phyloP scores from a whole-genome alignment of 2,113 vertebrate genomes.

The Pelecanus crispus region DNA sequence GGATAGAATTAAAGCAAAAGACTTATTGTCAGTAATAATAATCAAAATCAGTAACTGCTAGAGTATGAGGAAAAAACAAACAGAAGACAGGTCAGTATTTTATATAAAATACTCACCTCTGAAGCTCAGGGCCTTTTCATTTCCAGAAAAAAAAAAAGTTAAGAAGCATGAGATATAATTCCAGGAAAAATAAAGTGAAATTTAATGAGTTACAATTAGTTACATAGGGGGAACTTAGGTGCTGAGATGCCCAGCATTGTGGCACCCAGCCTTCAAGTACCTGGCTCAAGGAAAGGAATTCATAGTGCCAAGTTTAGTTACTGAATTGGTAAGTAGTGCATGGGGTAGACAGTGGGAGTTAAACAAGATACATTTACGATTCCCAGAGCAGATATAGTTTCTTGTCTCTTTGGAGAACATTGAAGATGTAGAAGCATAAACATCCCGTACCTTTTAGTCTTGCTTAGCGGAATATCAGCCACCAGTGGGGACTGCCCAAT shows the following conservation, averaged over 20 bases:
- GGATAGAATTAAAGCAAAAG: background rate
- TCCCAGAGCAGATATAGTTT: background rate
- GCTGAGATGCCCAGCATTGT: background rate
- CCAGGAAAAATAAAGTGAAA: background rate
- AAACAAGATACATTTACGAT: background rate
- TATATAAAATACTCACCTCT: background rate
- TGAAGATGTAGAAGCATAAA: background rate
- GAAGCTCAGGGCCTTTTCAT: background rate
- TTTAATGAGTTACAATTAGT: background rate
- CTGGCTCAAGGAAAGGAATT: background rate
- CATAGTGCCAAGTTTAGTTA: background rate
- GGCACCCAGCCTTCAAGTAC: background rate
- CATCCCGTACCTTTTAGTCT: background rate
- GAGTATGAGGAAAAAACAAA: background rate
- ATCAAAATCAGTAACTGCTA: background rate
- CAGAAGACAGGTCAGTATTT: background rate
- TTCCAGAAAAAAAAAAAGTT: background rate
- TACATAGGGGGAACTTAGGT: background rate
- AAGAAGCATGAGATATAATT: background rate
- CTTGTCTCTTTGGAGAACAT: background rate
- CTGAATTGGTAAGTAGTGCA: background rate
- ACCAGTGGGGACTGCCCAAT: background rate
- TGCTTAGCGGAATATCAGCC: background rate
- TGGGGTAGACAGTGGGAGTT: background rate
- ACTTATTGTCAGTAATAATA: background rate